Base-by-base conservation (phyloP, 2,888 invertebrate genomes). In the Tanaodytes sp. region DNA sequence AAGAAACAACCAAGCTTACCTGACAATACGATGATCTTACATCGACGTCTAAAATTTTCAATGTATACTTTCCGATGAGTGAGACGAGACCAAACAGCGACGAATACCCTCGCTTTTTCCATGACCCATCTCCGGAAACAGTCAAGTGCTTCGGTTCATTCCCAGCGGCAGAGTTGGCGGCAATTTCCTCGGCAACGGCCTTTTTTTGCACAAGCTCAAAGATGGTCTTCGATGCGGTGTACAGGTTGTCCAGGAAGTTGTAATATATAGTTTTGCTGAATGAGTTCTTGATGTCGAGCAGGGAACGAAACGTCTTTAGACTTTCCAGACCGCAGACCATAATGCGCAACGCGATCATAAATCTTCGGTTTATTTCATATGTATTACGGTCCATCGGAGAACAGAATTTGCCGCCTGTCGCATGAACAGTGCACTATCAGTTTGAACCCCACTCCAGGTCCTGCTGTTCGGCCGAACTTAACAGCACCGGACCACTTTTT, bases 331-430 rank as follows among this genome's bases (percentile, higher is more conserved):
- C 73, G 57, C 76, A 57, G 33, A 73, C 74, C 15, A 77, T 31
- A 40, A 77, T 66, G 40, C 75, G 52, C 69, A 76, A 74, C n/a
- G 63, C 71, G 42, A 72, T 69, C 48, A 72, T 72, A 49, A 75
- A 63, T 59, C 73, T 46, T 36, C 75, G 42, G 49, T 63, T 64
- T 37, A 64, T 42, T 36, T 48, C 64, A 33, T 37, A 55, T 19
- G 16, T 31, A 42, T 31, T 27, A 20, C 15, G 46, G 27, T 36
- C 19, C 15, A 36, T 18, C 12, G 42, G 59, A 37, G 39, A 33
- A 4, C 5, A 33, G 8, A 33, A 33, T 33, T 57, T 72, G 37
- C 40, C 59, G 20, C 30, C 36, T 15, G 51, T 73, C 72, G 61
- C 69, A 72, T 16, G 36, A 36, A 59, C 71, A 75, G 14, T 14